Evolutionary conservation across 2,888 invertebrate genomes (phyloP).

Genomic region (Idaea straminata): DNA sequence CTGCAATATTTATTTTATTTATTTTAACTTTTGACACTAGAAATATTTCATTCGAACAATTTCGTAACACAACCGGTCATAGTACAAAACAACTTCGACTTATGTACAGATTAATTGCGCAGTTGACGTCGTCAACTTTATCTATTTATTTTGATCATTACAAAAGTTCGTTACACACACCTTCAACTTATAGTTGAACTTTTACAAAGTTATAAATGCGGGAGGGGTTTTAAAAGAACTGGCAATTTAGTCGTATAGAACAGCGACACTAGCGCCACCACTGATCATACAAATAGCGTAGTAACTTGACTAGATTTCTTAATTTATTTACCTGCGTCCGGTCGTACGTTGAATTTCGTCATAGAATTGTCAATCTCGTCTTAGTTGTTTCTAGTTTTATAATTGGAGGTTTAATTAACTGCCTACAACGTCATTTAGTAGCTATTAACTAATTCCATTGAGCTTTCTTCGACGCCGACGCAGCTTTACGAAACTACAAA

Average conservation of each 20-base stretch:
- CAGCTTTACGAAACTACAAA: conserved; percentile 10
- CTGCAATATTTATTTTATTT: background rate
- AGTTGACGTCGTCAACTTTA: background rate
- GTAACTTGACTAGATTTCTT: background rate
- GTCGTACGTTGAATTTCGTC: background rate
- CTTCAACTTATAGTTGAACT: background rate
- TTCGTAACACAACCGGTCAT: background rate
- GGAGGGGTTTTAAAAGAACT: background rate
- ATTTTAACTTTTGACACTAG: background rate
- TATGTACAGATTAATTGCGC: background rate
- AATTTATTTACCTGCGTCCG: background rate
- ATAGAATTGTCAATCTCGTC: background rate
- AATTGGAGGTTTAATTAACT: background rate
- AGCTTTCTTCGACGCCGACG: conserved; percentile 7
- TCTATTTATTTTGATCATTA: conserved; percentile 1
- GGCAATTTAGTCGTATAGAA: background rate
- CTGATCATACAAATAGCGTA: background rate
- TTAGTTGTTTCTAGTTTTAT: background rate
- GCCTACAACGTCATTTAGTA: background rate
- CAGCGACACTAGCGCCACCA: background rate
- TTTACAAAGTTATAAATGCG: background rate
- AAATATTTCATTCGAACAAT: background rate
- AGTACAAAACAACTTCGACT: background rate
- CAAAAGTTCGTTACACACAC: background rate
- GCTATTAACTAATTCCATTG: conserved; percentile 6